Evolutionary conservation across 1,140 invertebrate genomes (phyloP), one percentile per base, ranked within the genome.

Genomic region (Anastrepha obliqua): DNA sequence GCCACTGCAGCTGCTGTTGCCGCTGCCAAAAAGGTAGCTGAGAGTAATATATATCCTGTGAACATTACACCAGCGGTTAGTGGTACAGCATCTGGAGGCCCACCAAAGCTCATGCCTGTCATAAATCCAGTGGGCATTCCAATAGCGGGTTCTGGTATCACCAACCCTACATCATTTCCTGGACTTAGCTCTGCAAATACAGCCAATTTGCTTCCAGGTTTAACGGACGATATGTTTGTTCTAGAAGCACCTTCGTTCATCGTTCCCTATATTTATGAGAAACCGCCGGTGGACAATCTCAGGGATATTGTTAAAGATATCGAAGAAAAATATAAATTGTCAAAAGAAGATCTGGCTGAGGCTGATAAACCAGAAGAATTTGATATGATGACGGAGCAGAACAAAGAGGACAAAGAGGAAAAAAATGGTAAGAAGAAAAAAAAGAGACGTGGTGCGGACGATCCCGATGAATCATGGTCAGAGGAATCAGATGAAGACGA

Each of bases 231-330:
- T 90, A 98, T 98, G 96, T 98, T 96, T 93, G 97, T 98, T 1
- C 96, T 98, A 9, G 97, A 98, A 93, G 97, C 97, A 42, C 97
- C 97, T 4, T 98, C 97, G 15, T 98, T 98, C 91, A 97, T 98
- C 91, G 97, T 98, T 89, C 97, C 97, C 64, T 98, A 98, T 93
- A 97, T 98, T n/a, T 98, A 97, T 93, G 97, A 98, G 93, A 97
- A 98, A 93, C 97, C 97, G 5, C 96, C 97, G 0, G 93, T 97
- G 8, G 96, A 96, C 90, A 95, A 96, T 67, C 94, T 98, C 74
- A 97, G 96, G 92, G 95, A 97, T 89, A 97, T 97, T 92, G 95
- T 97, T 67, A 94, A 95, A 59, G 95, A 95, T 90, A 93, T 97
- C 85, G 95, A 95, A 65, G 95, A 95, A 88, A 95, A 96, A 91